These are phyloP conservation scores for Gyps fulvus DNA, from an alignment of 2,113 vertebrate genomes.

Conservation along the genomic window DNA sequence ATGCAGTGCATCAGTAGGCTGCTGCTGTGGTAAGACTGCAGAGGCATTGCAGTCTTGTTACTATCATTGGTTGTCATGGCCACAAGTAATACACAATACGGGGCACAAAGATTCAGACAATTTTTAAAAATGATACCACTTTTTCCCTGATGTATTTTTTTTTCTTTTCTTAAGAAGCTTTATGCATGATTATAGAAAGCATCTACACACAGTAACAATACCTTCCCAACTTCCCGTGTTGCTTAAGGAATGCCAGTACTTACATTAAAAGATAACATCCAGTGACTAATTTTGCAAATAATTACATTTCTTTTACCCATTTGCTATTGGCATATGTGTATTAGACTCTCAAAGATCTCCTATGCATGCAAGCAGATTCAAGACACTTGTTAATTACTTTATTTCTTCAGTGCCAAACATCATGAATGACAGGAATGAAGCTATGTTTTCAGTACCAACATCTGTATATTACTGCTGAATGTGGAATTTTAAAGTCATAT, in stretches of 20 bases:
- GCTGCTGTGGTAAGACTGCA: slow-evolving; percentile 18
- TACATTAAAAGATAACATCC: not conserved
- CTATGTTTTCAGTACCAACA: not conserved
- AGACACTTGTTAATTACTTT: not conserved
- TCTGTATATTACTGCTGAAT: not conserved
- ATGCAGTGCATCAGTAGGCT: not conserved
- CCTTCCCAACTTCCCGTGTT: not conserved
- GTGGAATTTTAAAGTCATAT: not conserved
- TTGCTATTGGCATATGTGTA: rapidly evolving
- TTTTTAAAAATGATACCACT: not conserved
- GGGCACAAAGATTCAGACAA: not conserved
- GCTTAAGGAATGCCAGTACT: not conserved
- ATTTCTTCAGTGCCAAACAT: not conserved
- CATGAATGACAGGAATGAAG: not conserved
- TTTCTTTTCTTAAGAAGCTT: not conserved
- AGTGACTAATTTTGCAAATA: not conserved
- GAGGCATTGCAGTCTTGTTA: slow-evolving; percentile 41
- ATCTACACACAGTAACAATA: not conserved
- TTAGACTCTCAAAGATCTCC: not conserved
- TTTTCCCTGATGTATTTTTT: not conserved
- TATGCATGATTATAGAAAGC: not conserved
- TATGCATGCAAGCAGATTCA: not conserved
- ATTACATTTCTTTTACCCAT: not conserved
- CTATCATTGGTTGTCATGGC: slow-evolving; percentile 30
- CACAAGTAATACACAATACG: not conserved